Evolutionary conservation across 2,113 vertebrate genomes (phyloP).

Genomic region (pig (Sus scrofa)): DNA sequence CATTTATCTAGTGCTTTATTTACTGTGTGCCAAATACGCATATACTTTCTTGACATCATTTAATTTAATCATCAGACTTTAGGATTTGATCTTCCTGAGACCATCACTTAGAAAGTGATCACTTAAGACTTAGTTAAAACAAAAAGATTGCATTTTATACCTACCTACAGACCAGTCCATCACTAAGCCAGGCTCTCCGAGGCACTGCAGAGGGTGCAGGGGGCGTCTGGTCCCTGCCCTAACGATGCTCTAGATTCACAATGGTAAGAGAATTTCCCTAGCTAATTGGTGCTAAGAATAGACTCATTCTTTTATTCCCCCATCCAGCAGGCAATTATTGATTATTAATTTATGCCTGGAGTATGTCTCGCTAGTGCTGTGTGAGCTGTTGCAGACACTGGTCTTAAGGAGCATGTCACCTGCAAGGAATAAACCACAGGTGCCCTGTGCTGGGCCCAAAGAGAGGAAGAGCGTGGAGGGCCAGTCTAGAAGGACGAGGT

Average conservation of each 20-base stretch:
- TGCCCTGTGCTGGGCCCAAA: not conserved
- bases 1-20: not conserved
- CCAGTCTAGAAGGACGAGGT: not conserved
- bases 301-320: not conserved
- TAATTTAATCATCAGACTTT: not conserved
- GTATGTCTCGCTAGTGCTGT: not conserved
- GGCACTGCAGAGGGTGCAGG: not conserved
- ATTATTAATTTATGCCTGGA: not conserved
- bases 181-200: not conserved
- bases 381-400: not conserved
- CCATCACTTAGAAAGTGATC: not conserved
- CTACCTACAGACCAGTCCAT: no score
- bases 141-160: not conserved
- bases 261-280: no score
- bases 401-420: not conserved
- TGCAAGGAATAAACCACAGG: no score
- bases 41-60: not conserved
- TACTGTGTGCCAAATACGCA: not conserved
- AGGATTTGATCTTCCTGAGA: not conserved
- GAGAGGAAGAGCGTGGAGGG: no score
- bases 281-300: not conserved
- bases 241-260: no score
- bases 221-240: not conserved
- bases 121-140: not conserved
- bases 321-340: not conserved